phyloP scores from a whole-genome alignment of 2,113 vertebrate genomes.

The Elachura formosa region DNA sequence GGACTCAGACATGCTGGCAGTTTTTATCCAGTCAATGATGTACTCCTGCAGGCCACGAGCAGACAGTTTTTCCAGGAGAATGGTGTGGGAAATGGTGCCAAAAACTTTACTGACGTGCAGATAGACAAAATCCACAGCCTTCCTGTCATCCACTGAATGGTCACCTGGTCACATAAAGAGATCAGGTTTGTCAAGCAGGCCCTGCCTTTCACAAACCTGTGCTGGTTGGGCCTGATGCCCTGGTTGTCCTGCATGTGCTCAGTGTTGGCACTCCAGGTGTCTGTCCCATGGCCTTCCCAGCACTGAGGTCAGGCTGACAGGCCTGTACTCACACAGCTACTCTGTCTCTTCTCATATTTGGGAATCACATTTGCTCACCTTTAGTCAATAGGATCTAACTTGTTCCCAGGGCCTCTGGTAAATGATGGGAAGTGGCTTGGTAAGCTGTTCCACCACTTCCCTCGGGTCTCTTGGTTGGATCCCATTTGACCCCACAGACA shows the following conservation, averaged over 20 bases:
- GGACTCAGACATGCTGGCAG: rapidly evolving
- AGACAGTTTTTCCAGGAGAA: not conserved
- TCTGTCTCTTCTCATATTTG: not conserved
- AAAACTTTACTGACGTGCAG: too few species aligned
- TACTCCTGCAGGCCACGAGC: not conserved
- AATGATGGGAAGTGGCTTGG: not conserved
- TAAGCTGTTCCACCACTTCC: not conserved
- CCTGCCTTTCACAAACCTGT: not conserved
- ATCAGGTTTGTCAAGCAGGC: not conserved
- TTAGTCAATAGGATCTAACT: not conserved
- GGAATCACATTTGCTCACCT: not conserved
- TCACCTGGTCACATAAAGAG: not conserved
- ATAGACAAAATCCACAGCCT: rapidly evolving
- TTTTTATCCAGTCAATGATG: not conserved
- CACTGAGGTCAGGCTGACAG: not conserved
- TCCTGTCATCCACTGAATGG: not conserved
- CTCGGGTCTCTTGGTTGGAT: not conserved
- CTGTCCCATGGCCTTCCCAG: not conserved
- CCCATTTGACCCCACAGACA: not conserved
- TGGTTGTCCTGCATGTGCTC: not conserved
- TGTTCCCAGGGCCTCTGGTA: not conserved
- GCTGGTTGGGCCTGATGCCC: not conserved
- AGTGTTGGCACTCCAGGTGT: too few species aligned
- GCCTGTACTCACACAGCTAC: not conserved
- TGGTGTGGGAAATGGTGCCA: rapidly evolving